Evolutionary conservation across 1,140 invertebrate species (phyloP), one percentile per base, ranked within the genome.

Genomic region (Drosophila persimilis): DNA sequence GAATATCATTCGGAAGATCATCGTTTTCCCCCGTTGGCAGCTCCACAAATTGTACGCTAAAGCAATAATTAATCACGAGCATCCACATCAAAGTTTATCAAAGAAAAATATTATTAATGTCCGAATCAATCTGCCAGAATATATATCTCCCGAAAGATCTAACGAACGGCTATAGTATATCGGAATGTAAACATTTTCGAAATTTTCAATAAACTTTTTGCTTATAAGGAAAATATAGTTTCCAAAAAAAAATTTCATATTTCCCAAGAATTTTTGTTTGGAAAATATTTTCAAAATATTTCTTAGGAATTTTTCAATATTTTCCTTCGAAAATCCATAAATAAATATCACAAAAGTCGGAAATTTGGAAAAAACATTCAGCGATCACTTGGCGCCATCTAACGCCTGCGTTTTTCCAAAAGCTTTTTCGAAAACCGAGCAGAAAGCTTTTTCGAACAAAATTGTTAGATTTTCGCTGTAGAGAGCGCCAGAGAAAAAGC

Each of bases 341-440:
- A 31, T 9, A 9, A 31, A 31, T 43, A 55, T 13, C 8, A 24
- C 1, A 31, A 22, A 46, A 29, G 44, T 53, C 11, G n/a, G 1
- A 13, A 45, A 48, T 24, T 24, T 35, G 31, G 7, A 6, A 3
- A 35, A 35, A 3, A 35, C 11, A 11, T 13, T 39, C 5, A 29
- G 7, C 29, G 65, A 67, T 75, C 62, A 24, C 1, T 46, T 62
- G 59, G 63, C 78, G 81, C 83, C 81, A 88, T 60, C 81, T 83
- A 47, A 13, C 48, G 81, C 0, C 6, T 29, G 13, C 22, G 57
- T 31, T 0, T 7, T 2, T 9, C 17, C 8, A 8, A 63, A 70
- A 88, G 80, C 77, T 77, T 76, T 86, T 85, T 86, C 61, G 77
- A 53, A 53, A 6, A 8, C 0, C 1, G 0, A 2, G 3, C 2